Evolutionary conservation across 2,797 vertebrate species (phyloP).

Genomic region (Neosilurus hyrtlii): DNA sequence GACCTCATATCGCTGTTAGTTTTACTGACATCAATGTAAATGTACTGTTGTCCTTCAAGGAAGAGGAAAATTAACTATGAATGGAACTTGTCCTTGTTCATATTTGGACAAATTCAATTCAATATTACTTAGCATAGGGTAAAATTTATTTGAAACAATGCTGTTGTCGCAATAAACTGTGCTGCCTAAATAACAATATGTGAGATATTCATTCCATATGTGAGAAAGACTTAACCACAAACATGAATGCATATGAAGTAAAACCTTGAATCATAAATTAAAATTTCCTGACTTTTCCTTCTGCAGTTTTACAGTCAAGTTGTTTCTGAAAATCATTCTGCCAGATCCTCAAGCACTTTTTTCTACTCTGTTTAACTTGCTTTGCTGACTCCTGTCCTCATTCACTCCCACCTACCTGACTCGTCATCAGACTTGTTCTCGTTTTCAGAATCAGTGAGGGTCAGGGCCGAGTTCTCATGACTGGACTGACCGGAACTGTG

Average conservation of each 20-base stretch:
- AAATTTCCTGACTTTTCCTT: not conserved
- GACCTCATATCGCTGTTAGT: not conserved
- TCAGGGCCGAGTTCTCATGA: conserved; percentile 85
- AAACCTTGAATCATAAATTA: not conserved
- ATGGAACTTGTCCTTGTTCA: not conserved
- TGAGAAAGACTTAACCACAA: not conserved
- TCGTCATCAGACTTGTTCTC: conserved; percentile 87
- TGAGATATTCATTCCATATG: not conserved
- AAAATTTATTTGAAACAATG: not conserved
- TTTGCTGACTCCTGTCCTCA: not conserved
- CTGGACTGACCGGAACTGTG: conserved; percentile 84
- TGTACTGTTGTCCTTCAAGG: not conserved
- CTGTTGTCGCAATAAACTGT: not conserved
- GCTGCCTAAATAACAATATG: not conserved
- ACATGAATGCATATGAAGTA: not conserved
- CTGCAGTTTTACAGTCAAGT: not conserved
- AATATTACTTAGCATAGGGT: not conserved
- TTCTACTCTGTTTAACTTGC: not conserved
- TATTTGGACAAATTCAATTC: not conserved
- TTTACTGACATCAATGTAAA: not conserved
- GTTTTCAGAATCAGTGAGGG: conserved; percentile 86
- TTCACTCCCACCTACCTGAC: conserved; percentile 72
- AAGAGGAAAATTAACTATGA: not conserved
- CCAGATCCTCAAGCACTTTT: conserved; percentile 25
- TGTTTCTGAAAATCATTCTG: not conserved